Evolutionary conservation across 2,888 invertebrate genomes (phyloP).

Genomic region (Agrochola macilenta): DNA sequence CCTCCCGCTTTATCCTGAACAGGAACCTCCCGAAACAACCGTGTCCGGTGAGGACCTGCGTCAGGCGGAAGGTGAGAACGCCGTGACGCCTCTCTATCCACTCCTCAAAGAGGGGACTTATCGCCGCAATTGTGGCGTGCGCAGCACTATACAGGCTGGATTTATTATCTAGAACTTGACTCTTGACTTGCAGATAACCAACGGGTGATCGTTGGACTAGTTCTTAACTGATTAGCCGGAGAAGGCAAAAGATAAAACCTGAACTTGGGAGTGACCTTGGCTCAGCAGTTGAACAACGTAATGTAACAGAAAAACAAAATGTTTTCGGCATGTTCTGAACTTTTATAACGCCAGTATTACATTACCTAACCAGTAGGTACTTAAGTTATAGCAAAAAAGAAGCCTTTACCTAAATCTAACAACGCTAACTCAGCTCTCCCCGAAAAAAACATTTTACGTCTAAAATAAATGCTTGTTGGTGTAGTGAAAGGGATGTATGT

Average conservation of each 20-base stretch:
- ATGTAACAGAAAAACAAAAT: not conserved
- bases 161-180: not conserved
- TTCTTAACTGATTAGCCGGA: not conserved
- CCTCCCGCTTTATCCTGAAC: too few relatives aligned
- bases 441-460: conserved; percentile 15
- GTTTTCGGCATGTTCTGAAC: not conserved
- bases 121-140: too few relatives aligned
- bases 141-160: not conserved
- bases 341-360: not conserved
- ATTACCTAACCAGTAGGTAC: not conserved
- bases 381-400: not conserved
- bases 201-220: not conserved
- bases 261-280: not conserved
- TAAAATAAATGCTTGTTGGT: conserved; percentile 43
- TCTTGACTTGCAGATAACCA: not conserved
- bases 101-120: too few relatives aligned
- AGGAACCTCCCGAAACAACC: too few relatives aligned
- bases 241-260: not conserved
- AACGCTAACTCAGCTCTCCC: conserved; percentile 2
- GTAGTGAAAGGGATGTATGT: conserved; percentile 41
- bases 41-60: too few relatives aligned
- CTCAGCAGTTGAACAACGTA: not conserved
- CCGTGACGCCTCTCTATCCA: too few relatives aligned
- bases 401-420: not conserved
- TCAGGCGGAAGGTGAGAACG: too few relatives aligned